Evolutionary conservation across 2,113 vertebrate genomes (phyloP), one percentile per base, ranked within the genome.

Genomic region (Heterotis niloticus): DNA sequence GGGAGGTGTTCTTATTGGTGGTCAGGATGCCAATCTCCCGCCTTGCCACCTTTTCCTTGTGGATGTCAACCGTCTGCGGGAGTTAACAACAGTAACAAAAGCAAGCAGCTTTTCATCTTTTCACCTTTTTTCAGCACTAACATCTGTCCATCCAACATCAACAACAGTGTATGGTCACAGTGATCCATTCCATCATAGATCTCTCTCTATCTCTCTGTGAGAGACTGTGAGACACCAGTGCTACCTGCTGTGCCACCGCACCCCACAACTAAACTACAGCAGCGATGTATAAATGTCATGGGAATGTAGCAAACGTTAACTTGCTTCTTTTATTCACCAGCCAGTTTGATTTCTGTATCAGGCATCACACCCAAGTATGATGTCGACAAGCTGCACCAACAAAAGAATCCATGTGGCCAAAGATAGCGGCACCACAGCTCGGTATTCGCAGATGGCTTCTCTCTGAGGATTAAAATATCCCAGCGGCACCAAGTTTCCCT

Each of bases 21-120:
- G 98, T 99, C 90, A 99, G 95, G 91, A 99, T 99, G 89, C 98
- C 98, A 85, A 99, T 99, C 92, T 99, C 98, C 90, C 98, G 94
- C 88, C 98, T 94, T 79, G 98, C 97, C 83, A 99, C 98, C 89
- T 99, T 99, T 87, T 99, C 98, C 93, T 99, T 99, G 90, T 99
- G 98, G 92, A 99, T 99, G 92, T 99, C 98, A 94, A 99, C 98
- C 28, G 97, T 99, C 97, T 99, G 87, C 3, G 88, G 90, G 13
- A 29, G 12, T 16, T 5, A 1, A 70, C 26, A 13, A 12, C 18
- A 66, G 64, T 5, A 65, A 65, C 5, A 20, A n/a, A n/a, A 5
- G 24, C 18, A 18, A 20, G 72, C 10, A 4, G 23, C 9, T 12
- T 59, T 3, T 14, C 0, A 23, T 34, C 44, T 70, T n/a, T n/a